A percentile compares a stretch with the other conserved stretches of the same genome.
phyloP scores from a whole-genome alignment of 2,113 vertebrate species.

The Ptilorrhoa leucosticta region DNA sequence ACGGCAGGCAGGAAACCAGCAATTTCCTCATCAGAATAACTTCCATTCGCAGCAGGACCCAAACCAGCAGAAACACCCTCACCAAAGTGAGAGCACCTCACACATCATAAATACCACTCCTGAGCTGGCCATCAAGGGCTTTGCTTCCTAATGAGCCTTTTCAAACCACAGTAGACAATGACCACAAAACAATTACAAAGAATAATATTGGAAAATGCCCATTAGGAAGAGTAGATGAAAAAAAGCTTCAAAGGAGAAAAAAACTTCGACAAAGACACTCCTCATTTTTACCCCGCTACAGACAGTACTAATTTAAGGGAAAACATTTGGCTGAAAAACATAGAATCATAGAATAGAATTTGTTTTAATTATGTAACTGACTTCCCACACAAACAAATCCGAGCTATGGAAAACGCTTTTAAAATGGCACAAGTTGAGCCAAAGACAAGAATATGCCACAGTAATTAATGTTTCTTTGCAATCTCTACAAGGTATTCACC shows the following conservation, averaged over 20 bases:
- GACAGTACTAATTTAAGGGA: neutral
- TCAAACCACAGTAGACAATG: neutral
- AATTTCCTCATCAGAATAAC: neutral
- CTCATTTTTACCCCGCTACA: neutral
- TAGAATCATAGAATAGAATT: neutral
- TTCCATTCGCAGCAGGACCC: neutral
- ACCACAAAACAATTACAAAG: neutral
- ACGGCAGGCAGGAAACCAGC: neutral
- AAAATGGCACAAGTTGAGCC: neutral
- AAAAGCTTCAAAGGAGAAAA: neutral
- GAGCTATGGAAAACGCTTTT: neutral
- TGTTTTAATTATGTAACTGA: neutral
- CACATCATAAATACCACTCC: neutral
- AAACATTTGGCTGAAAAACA: neutral
- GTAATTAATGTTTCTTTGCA: neutral
- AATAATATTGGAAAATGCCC: neutral
- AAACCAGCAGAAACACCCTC: neutral
- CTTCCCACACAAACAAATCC: constrained; percentile 10
- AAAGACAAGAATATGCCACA: neutral
- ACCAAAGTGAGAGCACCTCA: neutral
- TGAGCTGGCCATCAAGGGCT: neutral
- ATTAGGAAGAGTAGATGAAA: neutral
- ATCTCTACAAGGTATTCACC: neutral
- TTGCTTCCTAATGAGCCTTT: neutral
- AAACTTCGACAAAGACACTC: neutral